These are phyloP conservation scores for Epinotia bilunana DNA, from an alignment of 2,888 invertebrate species.

Conservation along the genomic window DNA sequence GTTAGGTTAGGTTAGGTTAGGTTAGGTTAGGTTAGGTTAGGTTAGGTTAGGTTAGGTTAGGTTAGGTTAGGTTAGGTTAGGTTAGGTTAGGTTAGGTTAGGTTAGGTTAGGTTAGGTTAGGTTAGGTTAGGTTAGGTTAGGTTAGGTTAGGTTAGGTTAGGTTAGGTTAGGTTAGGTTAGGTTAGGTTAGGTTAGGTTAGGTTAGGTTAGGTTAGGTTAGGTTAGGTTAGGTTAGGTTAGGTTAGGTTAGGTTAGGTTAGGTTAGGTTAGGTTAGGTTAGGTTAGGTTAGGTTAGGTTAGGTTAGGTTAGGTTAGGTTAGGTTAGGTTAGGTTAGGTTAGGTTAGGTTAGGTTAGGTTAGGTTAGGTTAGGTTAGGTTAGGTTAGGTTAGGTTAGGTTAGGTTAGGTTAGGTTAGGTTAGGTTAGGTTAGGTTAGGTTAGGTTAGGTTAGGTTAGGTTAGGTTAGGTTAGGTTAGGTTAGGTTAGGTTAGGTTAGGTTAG, in stretches of 20 bases:
- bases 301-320: conserved; percentile 31
- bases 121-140: conserved; percentile 34
- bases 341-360: conserved; percentile 37
- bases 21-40: conserved; percentile 39
- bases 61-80: conserved; percentile 39
- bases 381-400: conserved; percentile 38
- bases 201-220: conserved; percentile 30
- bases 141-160: conserved; percentile 39
- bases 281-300: conserved; percentile 37
- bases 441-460: conserved; percentile 38
- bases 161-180: conserved; percentile 39
- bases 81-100: conserved; percentile 32
- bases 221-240: conserved; percentile 30
- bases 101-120: conserved; percentile 36
- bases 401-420: conserved; percentile 34
- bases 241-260: conserved; percentile 38
- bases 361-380: conserved; percentile 27
- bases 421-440: conserved; percentile 40
- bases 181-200: conserved; percentile 38
- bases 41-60: conserved; percentile 39
- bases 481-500: conserved; percentile 8
- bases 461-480: conserved; percentile 38
- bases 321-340: conserved; percentile 38
- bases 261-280: conserved; percentile 9
- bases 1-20: conserved; percentile 37